Conservation (phyloP, 1,140 invertebrate genomes). For the Micrasema longulum region DNA sequence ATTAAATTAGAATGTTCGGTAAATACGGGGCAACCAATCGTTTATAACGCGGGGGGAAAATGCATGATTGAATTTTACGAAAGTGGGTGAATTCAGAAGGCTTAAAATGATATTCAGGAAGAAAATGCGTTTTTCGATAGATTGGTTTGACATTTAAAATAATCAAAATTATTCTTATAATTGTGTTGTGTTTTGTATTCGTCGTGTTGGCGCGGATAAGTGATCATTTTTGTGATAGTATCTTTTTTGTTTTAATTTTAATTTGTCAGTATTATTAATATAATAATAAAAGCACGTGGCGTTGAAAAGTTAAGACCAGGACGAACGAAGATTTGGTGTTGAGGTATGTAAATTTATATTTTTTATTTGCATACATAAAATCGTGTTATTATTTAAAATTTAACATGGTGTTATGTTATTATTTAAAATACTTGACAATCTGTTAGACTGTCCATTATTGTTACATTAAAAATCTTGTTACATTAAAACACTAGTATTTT, state of each 20-base stretch:
- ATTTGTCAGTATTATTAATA: constrained; percentile 6
- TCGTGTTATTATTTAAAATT: too few species aligned
- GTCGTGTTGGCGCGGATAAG: background rate
- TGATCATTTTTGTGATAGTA: constrained; percentile 6
- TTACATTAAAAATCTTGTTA: too few species aligned
- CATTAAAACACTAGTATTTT: too few species aligned
- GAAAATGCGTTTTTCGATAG: constrained; percentile 54
- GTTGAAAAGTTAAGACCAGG: too few species aligned
- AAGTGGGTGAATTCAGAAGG: constrained; percentile 42
- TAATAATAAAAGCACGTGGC: background rate
- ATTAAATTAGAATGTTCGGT: background rate
- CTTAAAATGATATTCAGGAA: constrained; percentile 54
- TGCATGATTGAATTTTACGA: constrained; percentile 7
- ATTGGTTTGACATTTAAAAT: constrained; percentile 16
- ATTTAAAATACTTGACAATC: too few species aligned
- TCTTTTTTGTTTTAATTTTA: background rate
- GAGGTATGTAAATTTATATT: too few species aligned
- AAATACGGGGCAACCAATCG: background rate
- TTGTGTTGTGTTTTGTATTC: constrained; percentile 9
- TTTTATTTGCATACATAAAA: too few species aligned
- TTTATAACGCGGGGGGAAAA: constrained; percentile 1
- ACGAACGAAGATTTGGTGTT: too few species aligned
- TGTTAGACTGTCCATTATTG: too few species aligned
- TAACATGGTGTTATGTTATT: too few species aligned
- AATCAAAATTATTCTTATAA: background rate